Evolutionary conservation across 2,113 vertebrate species (phyloP), one percentile per base, ranked within the genome.

Genomic region (Nematolebias whitei): DNA sequence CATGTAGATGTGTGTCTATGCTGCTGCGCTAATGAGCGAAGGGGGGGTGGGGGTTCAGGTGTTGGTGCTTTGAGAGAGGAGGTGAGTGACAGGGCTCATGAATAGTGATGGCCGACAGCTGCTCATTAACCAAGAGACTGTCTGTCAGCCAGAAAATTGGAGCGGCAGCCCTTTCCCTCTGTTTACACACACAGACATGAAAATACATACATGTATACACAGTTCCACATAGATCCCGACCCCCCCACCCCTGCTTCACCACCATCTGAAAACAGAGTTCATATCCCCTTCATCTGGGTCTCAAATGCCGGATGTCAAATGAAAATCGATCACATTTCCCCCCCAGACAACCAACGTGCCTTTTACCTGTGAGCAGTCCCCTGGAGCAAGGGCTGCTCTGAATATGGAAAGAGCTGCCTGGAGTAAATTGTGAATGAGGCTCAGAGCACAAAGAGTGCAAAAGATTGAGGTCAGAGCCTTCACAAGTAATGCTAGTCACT

Each of bases 31-130:
- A 89, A 90, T 87, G 85, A 89, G 79, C 78, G 83, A 84, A 86
- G 57, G 20, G 82, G 18, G 74, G 83, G 62, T 71, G 79, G 72
- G 79, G 76, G 63, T 87, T 85, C 71, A 89, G 86, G 87, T 86
- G 79, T 51, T 43, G 59, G 58, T 66, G 80, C 75, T 70, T 68
- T 84, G 85, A 89, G 86, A 87, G 80, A 72, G 79, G 45, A 85
- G 84, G 80, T 88, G 87, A 89, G 82, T 88, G 88, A 85, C 85
- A 78, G 75, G 81, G 75, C 87, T 92, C 90, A 92, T 92, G 88
- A 91, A 92, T 91, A 92, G 88, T 91, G 86, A 92, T 91, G 89
- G 84, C 45, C 79, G 64, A 91, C 91, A 92, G 88, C 81, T 92
- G 91, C 91, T 92, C 89, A 90, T 92, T 92, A 92, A 89, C 86